phyloP scores from a whole-genome alignment of 2,888 invertebrate genomes.

The Phaonia tiefii region DNA sequence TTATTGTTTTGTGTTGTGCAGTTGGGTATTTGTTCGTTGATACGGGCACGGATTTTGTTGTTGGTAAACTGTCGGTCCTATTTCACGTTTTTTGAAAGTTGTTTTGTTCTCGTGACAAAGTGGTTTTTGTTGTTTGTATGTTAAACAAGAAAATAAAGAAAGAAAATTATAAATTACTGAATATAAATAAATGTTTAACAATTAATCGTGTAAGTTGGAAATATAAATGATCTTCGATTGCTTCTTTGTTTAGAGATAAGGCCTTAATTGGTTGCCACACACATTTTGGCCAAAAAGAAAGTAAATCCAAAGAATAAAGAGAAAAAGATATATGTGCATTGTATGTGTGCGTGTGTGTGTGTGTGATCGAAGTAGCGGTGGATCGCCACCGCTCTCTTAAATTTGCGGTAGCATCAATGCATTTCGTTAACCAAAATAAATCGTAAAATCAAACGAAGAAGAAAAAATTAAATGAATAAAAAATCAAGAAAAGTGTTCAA shows the following conservation, averaged over 20 bases:
- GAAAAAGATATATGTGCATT: conserved; percentile 20
- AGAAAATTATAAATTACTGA: neutral
- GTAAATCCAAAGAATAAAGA: conserved; percentile 15
- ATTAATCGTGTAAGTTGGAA: too few species aligned
- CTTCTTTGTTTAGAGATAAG: conserved; percentile 11
- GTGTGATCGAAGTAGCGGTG: neutral
- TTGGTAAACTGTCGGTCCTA: too few species aligned
- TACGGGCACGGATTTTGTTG: too few species aligned
- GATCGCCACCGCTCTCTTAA: neutral
- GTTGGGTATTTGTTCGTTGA: too few species aligned
- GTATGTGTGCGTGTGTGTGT: neutral
- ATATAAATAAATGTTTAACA: neutral
- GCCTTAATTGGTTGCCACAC: conserved; percentile 5
- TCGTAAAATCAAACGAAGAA: neutral
- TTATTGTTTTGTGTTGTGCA: too few species aligned
- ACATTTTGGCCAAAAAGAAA: conserved; percentile 35
- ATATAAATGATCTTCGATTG: too few species aligned
- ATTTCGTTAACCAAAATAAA: conserved; percentile 34
- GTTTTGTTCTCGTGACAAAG: neutral
- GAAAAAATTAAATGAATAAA: neutral
- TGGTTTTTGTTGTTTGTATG: neutral
- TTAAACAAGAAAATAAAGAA: conserved; percentile 2
- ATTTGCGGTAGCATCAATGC: conserved; percentile 29
- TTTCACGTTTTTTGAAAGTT: too few species aligned
- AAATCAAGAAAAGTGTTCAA: conserved; percentile 28